Evolutionary conservation across 2,797 vertebrate genomes (phyloP).

Genomic region (Mus spretus): DNA sequence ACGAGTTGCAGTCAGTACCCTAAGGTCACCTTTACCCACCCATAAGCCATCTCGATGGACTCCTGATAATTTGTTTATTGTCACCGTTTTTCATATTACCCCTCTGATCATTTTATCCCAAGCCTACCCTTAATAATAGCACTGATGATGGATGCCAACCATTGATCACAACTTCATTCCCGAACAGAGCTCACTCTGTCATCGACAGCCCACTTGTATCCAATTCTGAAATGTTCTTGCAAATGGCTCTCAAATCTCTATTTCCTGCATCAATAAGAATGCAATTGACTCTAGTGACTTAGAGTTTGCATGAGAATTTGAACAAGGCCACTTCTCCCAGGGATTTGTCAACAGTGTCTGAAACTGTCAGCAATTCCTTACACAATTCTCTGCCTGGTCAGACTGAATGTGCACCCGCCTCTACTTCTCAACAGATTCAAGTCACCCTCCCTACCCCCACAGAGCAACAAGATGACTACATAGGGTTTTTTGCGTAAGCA

Average conservation of each 20-base stretch:
- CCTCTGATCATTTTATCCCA: slow-evolving; percentile 11
- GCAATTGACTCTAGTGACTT: not conserved
- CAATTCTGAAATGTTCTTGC: not conserved
- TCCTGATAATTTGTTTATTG: slow-evolving; percentile 34
- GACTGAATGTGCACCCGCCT: not conserved
- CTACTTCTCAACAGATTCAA: not conserved
- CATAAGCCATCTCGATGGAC: not conserved
- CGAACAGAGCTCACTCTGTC: slow-evolving; percentile 10
- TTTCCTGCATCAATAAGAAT: slow-evolving; percentile 16
- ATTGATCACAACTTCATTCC: not conserved
- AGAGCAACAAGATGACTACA: not conserved
- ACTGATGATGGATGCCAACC: not conserved
- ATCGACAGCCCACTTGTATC: not conserved
- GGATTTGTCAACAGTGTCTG: not conserved
- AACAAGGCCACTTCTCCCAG: slow-evolving; percentile 37
- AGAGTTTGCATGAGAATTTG: not conserved
- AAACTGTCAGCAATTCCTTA: not conserved
- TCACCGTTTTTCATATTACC: slow-evolving; percentile 35
- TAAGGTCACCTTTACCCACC: not conserved
- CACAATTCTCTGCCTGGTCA: not conserved
- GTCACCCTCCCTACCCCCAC: not conserved
- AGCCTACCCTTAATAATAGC: not conserved
- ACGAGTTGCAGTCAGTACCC: not conserved
- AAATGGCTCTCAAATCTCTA: not conserved
- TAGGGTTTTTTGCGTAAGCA: not conserved